Percentiles rank a stretch among this genome's conserved stretches.
Conservation (phyloP, 2,113 vertebrate genomes). For the Actinemys pallida region DNA sequence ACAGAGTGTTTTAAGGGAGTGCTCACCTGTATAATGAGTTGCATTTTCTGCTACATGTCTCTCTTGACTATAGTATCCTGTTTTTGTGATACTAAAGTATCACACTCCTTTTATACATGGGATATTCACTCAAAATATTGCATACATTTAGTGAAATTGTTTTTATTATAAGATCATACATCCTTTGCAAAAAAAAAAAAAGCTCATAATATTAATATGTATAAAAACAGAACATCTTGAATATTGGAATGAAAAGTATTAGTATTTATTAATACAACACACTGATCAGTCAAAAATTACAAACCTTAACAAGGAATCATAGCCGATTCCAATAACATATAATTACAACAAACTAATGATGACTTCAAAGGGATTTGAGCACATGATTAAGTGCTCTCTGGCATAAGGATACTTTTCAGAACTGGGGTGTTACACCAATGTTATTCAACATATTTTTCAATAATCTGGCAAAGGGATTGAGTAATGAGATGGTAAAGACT, state of each 20-base stretch:
- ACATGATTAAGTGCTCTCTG: neutral
- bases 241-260: neutral
- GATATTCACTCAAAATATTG: neutral
- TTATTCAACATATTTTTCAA: neutral
- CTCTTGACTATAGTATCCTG: neutral
- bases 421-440: neutral
- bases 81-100: neutral
- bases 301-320: neutral
- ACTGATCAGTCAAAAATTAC: neutral
- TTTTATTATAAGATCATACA: neutral
- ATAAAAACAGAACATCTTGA: neutral
- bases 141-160: neutral
- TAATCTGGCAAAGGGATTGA: neutral
- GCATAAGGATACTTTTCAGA: neutral
- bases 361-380: neutral
- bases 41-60: constrained; percentile 14
- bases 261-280: neutral
- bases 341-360: neutral
- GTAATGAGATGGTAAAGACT: neutral
- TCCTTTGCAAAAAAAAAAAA: neutral
- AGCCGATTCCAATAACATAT: neutral
- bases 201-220: neutral
- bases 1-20: constrained; percentile 49
- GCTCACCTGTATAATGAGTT: constrained; percentile 48
- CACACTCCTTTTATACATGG: neutral